Evolutionary conservation across 2,888 invertebrate species (phyloP), one percentile per base, ranked within the genome.

Genomic region (Orchesellides sinensis): DNA sequence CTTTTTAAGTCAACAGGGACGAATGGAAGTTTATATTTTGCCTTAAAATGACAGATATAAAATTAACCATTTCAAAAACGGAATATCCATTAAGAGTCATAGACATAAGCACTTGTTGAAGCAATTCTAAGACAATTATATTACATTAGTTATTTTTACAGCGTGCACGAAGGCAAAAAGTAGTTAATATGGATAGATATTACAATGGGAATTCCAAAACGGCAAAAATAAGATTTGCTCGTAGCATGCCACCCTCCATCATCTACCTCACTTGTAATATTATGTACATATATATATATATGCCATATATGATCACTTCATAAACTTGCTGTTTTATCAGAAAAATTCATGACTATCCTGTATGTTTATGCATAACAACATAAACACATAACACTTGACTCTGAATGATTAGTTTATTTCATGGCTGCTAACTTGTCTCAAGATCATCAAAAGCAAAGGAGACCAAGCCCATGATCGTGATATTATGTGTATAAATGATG

Each of bases 321-420:
- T 75, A 75, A 75, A 75, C 65, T 75, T 56, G 54, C 21, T 2
- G 49, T 65, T 74, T 75, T 75, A 75, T 75, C 66, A 54, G 32
- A 40, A 75, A 47, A 75, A 40, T 40, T 40, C 54, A 54, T 35
- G 66, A 27, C 63, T n/a, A n/a, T n/a, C n/a, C n/a, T 40, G 10
- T 66, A 59, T 49, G 59, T 23, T n/a, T 10, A 63, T 56, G 21
- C 21, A 52, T 4, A 6, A 21, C 52, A 59, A 29, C 1, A 2
- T 23, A 8, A 23, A 40, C 40, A 40, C 17, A 23, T 54, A 35
- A 21, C 4, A n/a, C n/a, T n/a, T n/a, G n/a, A 32, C 6, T 40
- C 35, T 21, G 68, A 45, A 32, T 47, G 66, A 63, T 63, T 19
- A 63, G 40, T 63, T 27, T 47, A 12, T 61, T 19, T 35, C 17